Evolutionary conservation across 2,888 invertebrate species (phyloP).

Genomic region (Phlogophora meticulosa): DNA sequence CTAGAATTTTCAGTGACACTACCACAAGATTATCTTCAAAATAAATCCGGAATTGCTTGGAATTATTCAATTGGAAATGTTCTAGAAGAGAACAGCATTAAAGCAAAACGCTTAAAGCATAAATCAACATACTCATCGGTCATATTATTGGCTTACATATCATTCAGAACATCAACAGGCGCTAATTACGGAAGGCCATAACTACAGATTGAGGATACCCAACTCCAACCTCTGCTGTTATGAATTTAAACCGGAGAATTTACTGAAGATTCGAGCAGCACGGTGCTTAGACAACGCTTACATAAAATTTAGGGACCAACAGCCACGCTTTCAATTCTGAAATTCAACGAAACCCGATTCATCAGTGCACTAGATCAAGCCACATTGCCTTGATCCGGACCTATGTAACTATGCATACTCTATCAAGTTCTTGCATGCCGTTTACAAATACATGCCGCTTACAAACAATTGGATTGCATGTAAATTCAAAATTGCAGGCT

Average conservation of each 20-base stretch:
- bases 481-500: conserved; percentile 34
- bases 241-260: conserved; percentile 14
- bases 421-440: conserved; percentile 50
- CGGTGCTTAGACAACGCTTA: conserved; percentile 32
- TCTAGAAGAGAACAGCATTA: conserved; percentile 17
- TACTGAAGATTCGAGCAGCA: conserved; percentile 16
- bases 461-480: conserved; percentile 57
- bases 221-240: conserved; percentile 6
- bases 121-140: conserved; percentile 24
- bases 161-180: conserved; percentile 36
- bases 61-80: conserved; percentile 3
- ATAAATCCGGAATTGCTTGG: neutral
- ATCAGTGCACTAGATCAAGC: conserved; percentile 33
- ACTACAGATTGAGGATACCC: conserved; percentile 14
- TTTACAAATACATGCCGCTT: conserved; percentile 43
- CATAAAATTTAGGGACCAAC: conserved; percentile 31
- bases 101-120: conserved; percentile 29
- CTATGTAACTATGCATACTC: conserved; percentile 46
- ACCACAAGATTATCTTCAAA: conserved; percentile 6
- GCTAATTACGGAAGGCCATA: conserved; percentile 27
- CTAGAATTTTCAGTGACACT: neutral
- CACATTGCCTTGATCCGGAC: conserved; percentile 36
- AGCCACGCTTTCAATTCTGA: conserved; percentile 32
- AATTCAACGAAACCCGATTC: conserved; percentile 8
- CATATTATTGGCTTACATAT: conserved; percentile 24